Base-by-base conservation (phyloP, 2,797 vertebrate species). In the Syngnathus acus region DNA sequence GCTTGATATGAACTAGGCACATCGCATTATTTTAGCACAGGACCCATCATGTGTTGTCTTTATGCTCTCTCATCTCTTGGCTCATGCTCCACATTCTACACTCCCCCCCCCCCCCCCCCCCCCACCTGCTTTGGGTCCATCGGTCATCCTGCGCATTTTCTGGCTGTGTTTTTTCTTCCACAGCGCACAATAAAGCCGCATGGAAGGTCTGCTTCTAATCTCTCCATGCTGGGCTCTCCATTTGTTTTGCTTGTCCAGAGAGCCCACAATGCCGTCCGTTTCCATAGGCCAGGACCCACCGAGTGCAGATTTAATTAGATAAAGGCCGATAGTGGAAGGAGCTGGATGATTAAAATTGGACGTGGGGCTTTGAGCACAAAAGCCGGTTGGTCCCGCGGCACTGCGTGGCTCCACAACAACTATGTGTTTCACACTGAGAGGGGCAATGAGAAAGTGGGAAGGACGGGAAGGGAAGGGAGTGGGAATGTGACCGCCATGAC, bases 231-330 rank as follows among this genome's bases (percentile, higher is more conserved):
- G 80, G 78, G 84, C 74, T 87, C 81, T 89, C 78, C 84, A 89
- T 90, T 90, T 90, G 88, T 90, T 90, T 89, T 89, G 84, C 89
- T 89, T 89, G 84, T 90, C 85, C 84, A 80, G 75, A 82, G 89
- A 89, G 79, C 83, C 68, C 85, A 86, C 85, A 88, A 85, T 86
- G 82, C 78, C 74, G 76, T 84, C 78, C 74, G 76, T 84, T 82
- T 86, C 82, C 81, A 81, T 81, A 81, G 72, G 83, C 78, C 70
- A 59, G 81, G 83, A 91, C 88, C 85, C 82, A 88, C 87, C 86
- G 82, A 73, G 86, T 79, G 84, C 83, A 88, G 86, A 89, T 91
- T 91, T 92, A 89, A 91, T 91, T 90, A 88, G 83, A 89, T 90
- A 17, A 89, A 88, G 72, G 83, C 65, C 71, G 89, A 82, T 82